Evolutionary conservation across 1,140 invertebrate genomes (phyloP), one percentile per base, ranked within the genome.

Genomic region (Sinella curviseta): DNA sequence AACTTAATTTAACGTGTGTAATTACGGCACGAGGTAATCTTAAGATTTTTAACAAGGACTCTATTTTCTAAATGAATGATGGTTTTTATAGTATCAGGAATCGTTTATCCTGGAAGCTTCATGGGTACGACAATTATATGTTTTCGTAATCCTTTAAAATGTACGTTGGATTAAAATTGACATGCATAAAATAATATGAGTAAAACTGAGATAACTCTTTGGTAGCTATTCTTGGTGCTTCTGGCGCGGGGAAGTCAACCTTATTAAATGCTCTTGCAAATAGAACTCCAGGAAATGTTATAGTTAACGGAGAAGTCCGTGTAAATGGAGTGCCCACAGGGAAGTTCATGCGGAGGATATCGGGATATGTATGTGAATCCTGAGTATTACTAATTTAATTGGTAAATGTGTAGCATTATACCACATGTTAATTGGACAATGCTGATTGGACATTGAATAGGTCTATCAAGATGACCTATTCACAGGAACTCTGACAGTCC

Each of bases 221-320:
- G 65, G 94, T 60, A 54, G 57, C 20, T 20, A 35, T 75, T 30
- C 34, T 75, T n/a, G 74, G 74, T 80, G 76, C 36, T 77, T 85
- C 86, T 82, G 88, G 88, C 17, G 87, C 88, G 8, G 88, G 89
- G 0, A 89, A 89, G 78, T 87, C 88, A 3, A 88, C 88, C n/a
- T 82, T 89, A 31, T 81, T 89, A 84, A 88, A 88, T 77, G 85
- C 94, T 78, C 86, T 95, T 17, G 93, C 94, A 86, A 83, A 84
- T 57, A 84, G 88, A 34, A 87, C 86, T 33, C 79, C 84, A 34
- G 85, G 84, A 1, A 84, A 85, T 35, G 84, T 88, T n/a, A 84
- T 85, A 24, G 82, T 88, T 12, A 83, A 85, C 48, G 88, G 88
- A 4, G 85, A 88, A 20, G 85, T 89, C 8, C 82, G 85, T 26